phyloP scores from a whole-genome alignment of 2,113 vertebrate genomes.

The Phrynocephalus versicolor region DNA sequence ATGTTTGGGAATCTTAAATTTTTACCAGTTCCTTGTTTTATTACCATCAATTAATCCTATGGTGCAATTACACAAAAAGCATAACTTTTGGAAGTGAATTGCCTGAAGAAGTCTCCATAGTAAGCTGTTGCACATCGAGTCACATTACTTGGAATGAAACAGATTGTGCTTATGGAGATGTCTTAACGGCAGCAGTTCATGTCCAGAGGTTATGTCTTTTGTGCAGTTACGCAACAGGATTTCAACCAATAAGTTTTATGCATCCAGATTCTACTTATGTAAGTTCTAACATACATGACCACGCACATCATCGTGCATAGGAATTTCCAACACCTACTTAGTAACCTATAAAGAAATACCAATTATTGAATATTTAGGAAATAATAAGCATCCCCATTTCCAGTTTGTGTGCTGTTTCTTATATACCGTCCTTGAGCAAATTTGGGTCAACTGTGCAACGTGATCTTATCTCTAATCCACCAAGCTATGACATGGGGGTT shows the following conservation, averaged over 20 bases:
- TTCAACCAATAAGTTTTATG: background rate
- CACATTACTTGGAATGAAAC: too few species aligned
- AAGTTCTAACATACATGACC: background rate
- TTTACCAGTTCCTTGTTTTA: background rate
- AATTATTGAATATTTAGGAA: background rate
- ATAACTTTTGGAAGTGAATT: too few species aligned
- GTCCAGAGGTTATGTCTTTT: too few species aligned
- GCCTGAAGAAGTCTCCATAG: too few species aligned
- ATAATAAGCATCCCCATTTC: background rate
- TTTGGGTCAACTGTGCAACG: background rate
- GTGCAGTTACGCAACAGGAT: too few species aligned
- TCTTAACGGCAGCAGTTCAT: too few species aligned
- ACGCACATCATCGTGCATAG: background rate
- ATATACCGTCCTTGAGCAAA: background rate
- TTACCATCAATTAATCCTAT: background rate
- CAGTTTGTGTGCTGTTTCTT: background rate
- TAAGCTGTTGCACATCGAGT: too few species aligned
- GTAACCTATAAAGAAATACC: background rate
- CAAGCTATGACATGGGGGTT: conserved; percentile 58
- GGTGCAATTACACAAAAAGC: too few species aligned
- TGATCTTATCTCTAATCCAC: background rate
- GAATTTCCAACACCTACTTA: background rate
- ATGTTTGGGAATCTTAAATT: background rate
- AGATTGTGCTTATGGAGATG: too few species aligned
- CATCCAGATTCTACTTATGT: background rate